Conservation (phyloP, 2,888 invertebrate genomes). For the Amphimallon solstitiale region DNA sequence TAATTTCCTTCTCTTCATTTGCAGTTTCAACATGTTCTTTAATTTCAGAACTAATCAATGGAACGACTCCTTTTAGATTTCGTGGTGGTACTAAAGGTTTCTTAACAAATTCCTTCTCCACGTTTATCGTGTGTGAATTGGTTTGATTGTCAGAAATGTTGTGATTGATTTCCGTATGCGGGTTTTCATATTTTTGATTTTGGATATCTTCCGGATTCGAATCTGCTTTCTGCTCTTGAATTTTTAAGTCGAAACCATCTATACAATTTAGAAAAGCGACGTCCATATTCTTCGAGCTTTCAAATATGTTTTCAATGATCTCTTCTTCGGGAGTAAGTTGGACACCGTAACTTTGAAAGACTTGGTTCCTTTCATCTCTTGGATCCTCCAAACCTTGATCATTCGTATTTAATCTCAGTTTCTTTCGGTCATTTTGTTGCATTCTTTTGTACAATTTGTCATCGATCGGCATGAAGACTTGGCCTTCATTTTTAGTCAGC, state of each 20-base stretch:
- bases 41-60: too few species aligned
- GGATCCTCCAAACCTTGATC: background rate
- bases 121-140: too few species aligned
- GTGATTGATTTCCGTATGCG: too few species aligned
- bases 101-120: too few species aligned
- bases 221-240: background rate
- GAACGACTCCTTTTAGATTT: too few species aligned
- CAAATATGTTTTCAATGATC: background rate
- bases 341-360: constrained; percentile 14
- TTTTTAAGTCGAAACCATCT: constrained; percentile 4
- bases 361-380: background rate
- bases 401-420: background rate
- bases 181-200: too few species aligned
- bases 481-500: background rate
- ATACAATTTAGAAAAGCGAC: constrained; percentile 16
- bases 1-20: too few species aligned
- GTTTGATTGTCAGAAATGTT: too few species aligned
- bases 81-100: too few species aligned
- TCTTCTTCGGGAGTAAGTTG: background rate
- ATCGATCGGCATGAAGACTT: background rate
- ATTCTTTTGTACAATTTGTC: background rate
- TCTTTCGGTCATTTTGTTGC: background rate
- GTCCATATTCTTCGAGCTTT: constrained; percentile 12
- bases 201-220: background rate
- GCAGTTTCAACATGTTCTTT: too few species aligned